A percentile compares a stretch with the other conserved stretches of the same genome.
These are phyloP conservation scores for Drosophila fulvimacula DNA, from an alignment of 2,888 invertebrate genomes.

Conservation along the genomic window DNA sequence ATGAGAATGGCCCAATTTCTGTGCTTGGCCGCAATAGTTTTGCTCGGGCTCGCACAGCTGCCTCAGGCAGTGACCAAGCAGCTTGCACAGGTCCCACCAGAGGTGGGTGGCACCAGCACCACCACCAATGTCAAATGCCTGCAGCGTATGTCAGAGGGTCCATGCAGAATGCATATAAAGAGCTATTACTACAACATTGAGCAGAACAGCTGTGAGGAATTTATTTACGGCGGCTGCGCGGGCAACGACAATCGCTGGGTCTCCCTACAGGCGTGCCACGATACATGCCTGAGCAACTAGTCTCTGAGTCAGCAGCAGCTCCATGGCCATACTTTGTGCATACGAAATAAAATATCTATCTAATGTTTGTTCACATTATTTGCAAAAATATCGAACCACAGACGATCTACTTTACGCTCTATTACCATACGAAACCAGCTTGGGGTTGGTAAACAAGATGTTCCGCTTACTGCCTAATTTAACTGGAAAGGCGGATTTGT, in stretches of 20 bases:
- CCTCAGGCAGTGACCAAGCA: conserved; percentile 46
- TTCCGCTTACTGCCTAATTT: background rate
- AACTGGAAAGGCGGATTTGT: background rate
- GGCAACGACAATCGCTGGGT: conserved; percentile 82
- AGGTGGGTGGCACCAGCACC: conserved; percentile 12
- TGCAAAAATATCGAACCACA: background rate
- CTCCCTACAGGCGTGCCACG: conserved; percentile 76
- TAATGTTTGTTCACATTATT: conserved; percentile 7
- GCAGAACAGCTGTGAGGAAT: conserved; percentile 75
- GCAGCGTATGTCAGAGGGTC: conserved; percentile 78
- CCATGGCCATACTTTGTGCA: background rate
- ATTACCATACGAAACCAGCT: background rate
- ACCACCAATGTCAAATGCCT: conserved; percentile 70
- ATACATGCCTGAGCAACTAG: conserved; percentile 63
- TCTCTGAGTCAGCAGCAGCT: background rate
- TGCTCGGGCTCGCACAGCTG: conserved; percentile 47
- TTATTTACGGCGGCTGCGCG: conserved; percentile 81
- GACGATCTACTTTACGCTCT: background rate
- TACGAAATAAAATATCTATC: conserved; percentile 14
- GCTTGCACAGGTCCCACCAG: conserved; percentile 16
- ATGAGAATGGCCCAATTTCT: conserved; percentile 58
- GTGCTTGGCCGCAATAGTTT: conserved; percentile 36
- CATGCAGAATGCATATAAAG: conserved; percentile 80
- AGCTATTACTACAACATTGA: conserved; percentile 79
- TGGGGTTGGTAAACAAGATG: background rate